Evolutionary conservation across 2,888 invertebrate species (phyloP).

Genomic region (Campoplex nolae): DNA sequence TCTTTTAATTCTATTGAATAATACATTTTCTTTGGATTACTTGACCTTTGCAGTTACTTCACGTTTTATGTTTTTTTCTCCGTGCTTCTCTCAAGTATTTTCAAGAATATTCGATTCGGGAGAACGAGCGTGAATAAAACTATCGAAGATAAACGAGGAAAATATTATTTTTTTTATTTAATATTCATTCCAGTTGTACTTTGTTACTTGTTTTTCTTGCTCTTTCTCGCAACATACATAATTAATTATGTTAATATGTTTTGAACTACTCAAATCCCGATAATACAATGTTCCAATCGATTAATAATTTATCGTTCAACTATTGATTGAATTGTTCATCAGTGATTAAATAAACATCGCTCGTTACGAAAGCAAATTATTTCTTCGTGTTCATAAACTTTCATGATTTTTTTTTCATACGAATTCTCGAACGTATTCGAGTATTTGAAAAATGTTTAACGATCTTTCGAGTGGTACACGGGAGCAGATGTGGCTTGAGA

Average conservation of each 20-base stretch:
- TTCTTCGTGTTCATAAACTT: background rate
- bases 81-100: background rate
- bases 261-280: background rate
- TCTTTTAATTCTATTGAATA: background rate
- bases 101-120: background rate
- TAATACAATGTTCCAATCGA: background rate
- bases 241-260: background rate
- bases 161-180: background rate
- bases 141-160: background rate
- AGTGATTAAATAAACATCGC: background rate
- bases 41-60: background rate
- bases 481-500: too few species aligned
- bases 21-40: constrained; percentile 1
- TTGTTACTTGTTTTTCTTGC: background rate
- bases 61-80: background rate
- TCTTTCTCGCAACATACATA: background rate
- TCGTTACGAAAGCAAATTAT: background rate
- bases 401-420: background rate
- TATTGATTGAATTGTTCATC: background rate
- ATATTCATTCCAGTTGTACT: background rate
- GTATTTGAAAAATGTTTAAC: too few species aligned
- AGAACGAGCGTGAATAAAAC: background rate
- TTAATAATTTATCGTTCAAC: background rate
- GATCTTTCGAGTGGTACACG: too few species aligned
- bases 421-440: background rate